Evolutionary conservation across 2,797 vertebrate genomes (phyloP).

Genomic region (Botia kubotai): DNA sequence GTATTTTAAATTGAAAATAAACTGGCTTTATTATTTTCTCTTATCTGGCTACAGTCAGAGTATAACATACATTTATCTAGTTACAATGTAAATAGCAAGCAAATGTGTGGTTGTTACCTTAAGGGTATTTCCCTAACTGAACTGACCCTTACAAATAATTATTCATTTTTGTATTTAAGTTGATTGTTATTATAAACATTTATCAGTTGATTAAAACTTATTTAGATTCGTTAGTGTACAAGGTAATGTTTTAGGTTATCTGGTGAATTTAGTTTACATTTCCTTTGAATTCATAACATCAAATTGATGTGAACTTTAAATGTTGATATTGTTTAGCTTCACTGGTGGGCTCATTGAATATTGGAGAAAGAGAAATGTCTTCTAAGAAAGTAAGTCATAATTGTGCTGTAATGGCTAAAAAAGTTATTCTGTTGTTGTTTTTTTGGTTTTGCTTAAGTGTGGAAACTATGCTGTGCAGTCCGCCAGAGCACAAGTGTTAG

Average conservation of each 20-base stretch:
- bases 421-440: neutral
- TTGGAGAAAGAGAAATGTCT: neutral
- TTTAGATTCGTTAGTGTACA: no score
- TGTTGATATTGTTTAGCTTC: neutral
- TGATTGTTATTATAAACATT: no score
- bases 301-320: neutral
- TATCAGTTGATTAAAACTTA: no score
- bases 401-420: neutral
- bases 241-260: no score
- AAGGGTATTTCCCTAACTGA: neutral
- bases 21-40: neutral
- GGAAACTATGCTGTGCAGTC: constrained; percentile 74
- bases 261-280: neutral
- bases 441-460: neutral
- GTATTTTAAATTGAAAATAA: neutral
- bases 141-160: no score
- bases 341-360: neutral
- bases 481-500: constrained; percentile 69
- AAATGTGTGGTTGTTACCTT: no score
- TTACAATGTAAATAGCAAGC: no score
- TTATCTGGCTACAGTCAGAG: no score
- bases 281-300: neutral
- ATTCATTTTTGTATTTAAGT: no score
- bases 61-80: no score
- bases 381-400: neutral